Base-by-base conservation (phyloP, 2,797 vertebrate genomes). In the Poeciliopsis turneri region DNA sequence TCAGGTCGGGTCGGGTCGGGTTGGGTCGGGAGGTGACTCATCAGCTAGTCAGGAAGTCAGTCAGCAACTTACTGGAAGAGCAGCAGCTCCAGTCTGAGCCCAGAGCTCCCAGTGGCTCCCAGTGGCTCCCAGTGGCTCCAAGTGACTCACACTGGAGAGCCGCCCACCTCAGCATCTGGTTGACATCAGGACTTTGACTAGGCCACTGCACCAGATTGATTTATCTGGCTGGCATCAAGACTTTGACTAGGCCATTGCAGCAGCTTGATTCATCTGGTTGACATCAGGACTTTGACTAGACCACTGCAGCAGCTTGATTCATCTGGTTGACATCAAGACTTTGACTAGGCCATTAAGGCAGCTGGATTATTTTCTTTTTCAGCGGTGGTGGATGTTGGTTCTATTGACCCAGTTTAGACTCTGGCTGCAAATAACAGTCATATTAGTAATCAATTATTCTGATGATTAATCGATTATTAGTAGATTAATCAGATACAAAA, bases 31-130 rank as follows among this genome's bases (percentile, higher is more conserved):
- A 53, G 61, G 74, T 92, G 91, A 92, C 88, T 91, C 91, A 92
- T 91, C 78, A 83, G 89, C 90, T 89, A 87, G 88, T 25, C 82
- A 84, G 87, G 68, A 74, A 81, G 84, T 74, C 43, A 84, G 87
- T 84, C 86, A 84, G 84, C 82, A 57, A 41, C 71, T 92, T 89
- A 89, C 92, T 86, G 87, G 89, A 91, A 92, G 78, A 82, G 84
- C 84, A 72, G 78, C 72, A 74, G 73, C 86, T 82, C 82, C 77
- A 82, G 25, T 74, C 79, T 11, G 69, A 45, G 76, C 79, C 78
- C 30, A 64, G 30, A 64, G 59, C 61, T 39, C 33, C 61, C 47
- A 47, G 23, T 25, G 4, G 18, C 61, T 39, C 33, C 61, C 53
- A 55, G 23, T n/a, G n/a, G 59, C 61, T 39, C 33, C 61, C 46